Conservation (phyloP, 2,113 vertebrate species). For the Ictidomys tridecemlineatus region DNA sequence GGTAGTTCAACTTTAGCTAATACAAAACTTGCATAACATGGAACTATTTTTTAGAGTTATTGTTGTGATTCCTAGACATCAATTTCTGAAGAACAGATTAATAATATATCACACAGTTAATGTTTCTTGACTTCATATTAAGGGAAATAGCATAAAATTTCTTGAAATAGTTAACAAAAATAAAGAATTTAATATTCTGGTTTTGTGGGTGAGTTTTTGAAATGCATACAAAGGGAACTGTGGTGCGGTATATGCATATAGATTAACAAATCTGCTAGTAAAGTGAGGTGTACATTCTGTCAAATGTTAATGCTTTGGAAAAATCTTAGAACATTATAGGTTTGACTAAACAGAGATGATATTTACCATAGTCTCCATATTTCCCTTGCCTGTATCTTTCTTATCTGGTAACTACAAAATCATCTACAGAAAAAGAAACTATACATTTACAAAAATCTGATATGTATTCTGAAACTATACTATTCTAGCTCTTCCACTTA, state of each 20-base stretch:
- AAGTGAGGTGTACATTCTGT: neutral
- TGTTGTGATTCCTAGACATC: neutral
- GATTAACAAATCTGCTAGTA: neutral
- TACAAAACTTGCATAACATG: neutral
- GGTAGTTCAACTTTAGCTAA: neutral
- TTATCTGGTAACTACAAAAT: constrained; percentile 20
- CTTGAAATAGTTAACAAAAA: neutral
- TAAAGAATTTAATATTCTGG: neutral
- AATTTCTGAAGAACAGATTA: neutral
- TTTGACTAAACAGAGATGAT: neutral
- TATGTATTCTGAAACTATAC: neutral
- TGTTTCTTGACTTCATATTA: neutral
- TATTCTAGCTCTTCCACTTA: constrained; percentile 39
- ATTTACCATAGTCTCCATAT: neutral
- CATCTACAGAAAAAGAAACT: constrained; percentile 13
- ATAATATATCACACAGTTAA: constrained; percentile 1
- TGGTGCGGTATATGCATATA: neutral
- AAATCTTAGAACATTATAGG: neutral
- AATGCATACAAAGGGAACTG: neutral
- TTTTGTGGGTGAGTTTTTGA: constrained; percentile 28
- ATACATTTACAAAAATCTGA: constrained; percentile 29
- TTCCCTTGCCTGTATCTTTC: constrained; percentile 7
- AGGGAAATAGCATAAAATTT: neutral
- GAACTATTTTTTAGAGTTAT: neutral
- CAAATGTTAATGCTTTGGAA: constrained; percentile 18